Percentiles rank a stretch among this genome's conserved stretches.
These are phyloP conservation scores for Pogonomyrmex barbatus DNA, from an alignment of 1,140 invertebrate genomes.

Conservation along the genomic window DNA sequence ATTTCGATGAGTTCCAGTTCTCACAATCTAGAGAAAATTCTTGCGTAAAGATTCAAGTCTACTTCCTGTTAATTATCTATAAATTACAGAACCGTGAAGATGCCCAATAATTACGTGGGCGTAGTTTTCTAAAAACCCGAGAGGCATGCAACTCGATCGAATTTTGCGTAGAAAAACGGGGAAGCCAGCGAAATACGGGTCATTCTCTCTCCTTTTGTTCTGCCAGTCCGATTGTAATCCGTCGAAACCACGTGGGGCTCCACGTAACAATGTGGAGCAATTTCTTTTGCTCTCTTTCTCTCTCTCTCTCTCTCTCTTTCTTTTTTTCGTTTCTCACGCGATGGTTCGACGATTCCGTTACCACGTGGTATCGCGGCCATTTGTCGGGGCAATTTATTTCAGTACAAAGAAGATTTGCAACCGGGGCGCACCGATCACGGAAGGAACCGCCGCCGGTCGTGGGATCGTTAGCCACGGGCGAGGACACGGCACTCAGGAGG, in stretches of 20 bases:
- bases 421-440: slow-evolving; percentile 9
- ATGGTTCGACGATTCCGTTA: neutral
- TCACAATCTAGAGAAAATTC: neutral
- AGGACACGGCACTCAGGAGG: neutral
- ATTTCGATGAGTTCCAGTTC: neutral
- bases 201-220: slow-evolving; percentile 25
- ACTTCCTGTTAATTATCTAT: slow-evolving; percentile 9
- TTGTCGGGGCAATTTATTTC: slow-evolving; percentile 50
- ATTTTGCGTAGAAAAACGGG: slow-evolving; percentile 21
- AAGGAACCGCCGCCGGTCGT: slow-evolving; percentile 14
- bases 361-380: slow-evolving; percentile 12
- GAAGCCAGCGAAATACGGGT: neutral
- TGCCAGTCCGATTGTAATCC: slow-evolving; percentile 24
- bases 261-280: slow-evolving; percentile 45
- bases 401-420: slow-evolving; percentile 34
- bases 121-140: slow-evolving; percentile 3
- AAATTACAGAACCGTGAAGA: slow-evolving; percentile 12
- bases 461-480: slow-evolving; percentile 23
- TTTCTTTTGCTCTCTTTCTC: neutral
- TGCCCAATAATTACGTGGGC: neutral
- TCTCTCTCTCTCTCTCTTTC: too few relatives aligned
- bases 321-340: slow-evolving; percentile 42
- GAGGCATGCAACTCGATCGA: slow-evolving; percentile 15
- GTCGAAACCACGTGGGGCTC: slow-evolving; percentile 14
- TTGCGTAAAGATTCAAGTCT: neutral